Evolutionary conservation across 2,888 invertebrate species (phyloP).

Genomic region (Chymomyza fuscimana): DNA sequence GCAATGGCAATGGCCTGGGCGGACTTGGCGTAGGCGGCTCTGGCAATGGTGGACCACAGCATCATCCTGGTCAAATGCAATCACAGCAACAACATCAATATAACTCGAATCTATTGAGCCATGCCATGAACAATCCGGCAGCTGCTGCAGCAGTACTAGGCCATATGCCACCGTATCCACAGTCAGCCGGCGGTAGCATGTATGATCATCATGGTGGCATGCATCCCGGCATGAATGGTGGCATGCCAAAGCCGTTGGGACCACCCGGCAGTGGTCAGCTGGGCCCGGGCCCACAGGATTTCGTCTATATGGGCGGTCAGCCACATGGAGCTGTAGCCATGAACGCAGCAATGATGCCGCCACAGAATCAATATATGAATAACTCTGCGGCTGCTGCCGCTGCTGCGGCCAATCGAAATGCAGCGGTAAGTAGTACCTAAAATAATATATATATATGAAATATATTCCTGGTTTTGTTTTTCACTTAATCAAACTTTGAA

Average conservation of each 20-base stretch:
- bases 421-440: conserved; percentile 76
- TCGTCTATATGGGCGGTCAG: conserved; percentile 78
- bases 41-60: conserved; percentile 43
- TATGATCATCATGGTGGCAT: conserved; percentile 78
- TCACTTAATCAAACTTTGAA: not conserved
- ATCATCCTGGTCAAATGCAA: conserved; percentile 82
- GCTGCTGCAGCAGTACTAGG: conserved; percentile 73
- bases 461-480: not conserved
- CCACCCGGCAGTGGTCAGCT: conserved; percentile 64
- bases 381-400: conserved; percentile 77
- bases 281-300: conserved; percentile 75
- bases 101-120: conserved; percentile 78
- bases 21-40: conserved; percentile 62
- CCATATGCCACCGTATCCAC: conserved; percentile 76
- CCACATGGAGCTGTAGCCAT: conserved; percentile 75
- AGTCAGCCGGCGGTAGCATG: conserved; percentile 75
- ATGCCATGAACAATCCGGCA: conserved; percentile 77
- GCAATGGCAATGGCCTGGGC: conserved; percentile 81
- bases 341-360: conserved; percentile 75
- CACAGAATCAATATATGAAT: conserved; percentile 79
- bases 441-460: not conserved
- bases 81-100: conserved; percentile 70
- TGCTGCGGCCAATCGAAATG: conserved; percentile 77
- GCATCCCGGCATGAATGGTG: conserved; percentile 77
- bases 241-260: conserved; percentile 67